Percentiles rank a stretch among this genome's conserved stretches.
Conservation (phyloP, 1,140 invertebrate genomes). For the Episyrphus balteatus region DNA sequence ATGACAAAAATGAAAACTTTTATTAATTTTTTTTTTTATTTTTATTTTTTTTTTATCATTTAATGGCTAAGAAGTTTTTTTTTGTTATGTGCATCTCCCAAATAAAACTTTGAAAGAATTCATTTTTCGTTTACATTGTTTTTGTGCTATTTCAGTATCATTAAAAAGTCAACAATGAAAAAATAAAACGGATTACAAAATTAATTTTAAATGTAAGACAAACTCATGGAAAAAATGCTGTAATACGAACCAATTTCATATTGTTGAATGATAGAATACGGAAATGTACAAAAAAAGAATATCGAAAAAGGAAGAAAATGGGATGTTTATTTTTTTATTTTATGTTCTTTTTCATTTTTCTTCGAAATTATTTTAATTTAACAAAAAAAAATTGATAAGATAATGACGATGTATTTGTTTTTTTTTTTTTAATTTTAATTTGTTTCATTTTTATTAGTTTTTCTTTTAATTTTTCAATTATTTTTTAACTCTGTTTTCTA, state of each 20-base stretch:
- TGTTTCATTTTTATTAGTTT: background rate
- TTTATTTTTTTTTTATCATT: background rate
- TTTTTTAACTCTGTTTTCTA: background rate
- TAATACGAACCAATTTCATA: slow-evolving; percentile 1
- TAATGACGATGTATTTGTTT: no score
- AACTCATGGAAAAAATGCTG: slow-evolving; percentile 2
- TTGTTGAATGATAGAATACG: background rate
- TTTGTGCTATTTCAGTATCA: no score
- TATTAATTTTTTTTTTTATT: background rate
- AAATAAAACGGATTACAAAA: background rate
- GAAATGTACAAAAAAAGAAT: no score
- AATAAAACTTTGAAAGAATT: slow-evolving; percentile 8
- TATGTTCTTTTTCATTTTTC: no score
- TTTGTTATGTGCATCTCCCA: background rate
- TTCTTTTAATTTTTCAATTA: slow-evolving; percentile 1
- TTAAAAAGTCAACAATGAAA: no score
- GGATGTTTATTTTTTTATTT: no score
- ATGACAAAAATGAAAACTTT: no score
- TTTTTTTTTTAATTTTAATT: background rate
- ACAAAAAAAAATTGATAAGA: no score
- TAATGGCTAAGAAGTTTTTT: background rate
- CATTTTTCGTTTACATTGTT: no score
- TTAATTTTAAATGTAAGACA: background rate
- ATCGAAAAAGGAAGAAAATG: no score
- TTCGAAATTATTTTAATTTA: no score